Evolutionary conservation across 37 sponge, comb jelly and placozoan species (phyloP), one percentile per base, ranked within the genome.

Genomic region (Ianthella basta): DNA sequence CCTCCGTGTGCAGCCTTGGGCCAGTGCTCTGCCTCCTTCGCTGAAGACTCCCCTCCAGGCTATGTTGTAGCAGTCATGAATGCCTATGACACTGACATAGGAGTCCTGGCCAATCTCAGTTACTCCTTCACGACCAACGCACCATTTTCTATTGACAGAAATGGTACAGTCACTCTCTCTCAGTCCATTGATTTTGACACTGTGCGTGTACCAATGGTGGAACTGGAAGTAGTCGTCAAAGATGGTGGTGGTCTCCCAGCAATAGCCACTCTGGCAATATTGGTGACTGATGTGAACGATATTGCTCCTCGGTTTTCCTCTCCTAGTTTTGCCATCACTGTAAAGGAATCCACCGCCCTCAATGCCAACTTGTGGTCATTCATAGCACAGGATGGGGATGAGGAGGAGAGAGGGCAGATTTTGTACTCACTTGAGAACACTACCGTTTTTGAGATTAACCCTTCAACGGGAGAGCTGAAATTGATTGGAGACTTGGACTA

Each of bases 401-500:
- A 44, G 15, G 78, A 50, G 40, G 33, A 24, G 38, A 50, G 12
- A 16, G 78, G 78, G 3, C 21, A 36, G 78, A 23, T 75, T 23
- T 24, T 75, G 25, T 75, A 75, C 54, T 75, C 78, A 40, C 40
- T 75, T 24, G 41, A 75, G 78, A 41, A 75, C 25, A 75, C 78
- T 41, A 39, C 78, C 15, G 8, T 75, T 3, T 75, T 75, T 36
- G 40, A 1, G 14, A 41, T 75, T 14, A 23, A 38, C 53, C 78
- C 78, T 15, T 18, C 37, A 1, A 75, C 78, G 18, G 78, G 78
- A 39, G 53, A 75, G 0, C 78, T 75, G 53, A 41, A 5, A 36
- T 36, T 75, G n/a, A 24, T 21, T 4, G 78, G 21, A 40, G 40
- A 1, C 1, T 23, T 75, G 44, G 78, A 75, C 53, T 75, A 53